phyloP scores from a whole-genome alignment of 1,140 invertebrate species.

The Sitodiplosis mosellana region DNA sequence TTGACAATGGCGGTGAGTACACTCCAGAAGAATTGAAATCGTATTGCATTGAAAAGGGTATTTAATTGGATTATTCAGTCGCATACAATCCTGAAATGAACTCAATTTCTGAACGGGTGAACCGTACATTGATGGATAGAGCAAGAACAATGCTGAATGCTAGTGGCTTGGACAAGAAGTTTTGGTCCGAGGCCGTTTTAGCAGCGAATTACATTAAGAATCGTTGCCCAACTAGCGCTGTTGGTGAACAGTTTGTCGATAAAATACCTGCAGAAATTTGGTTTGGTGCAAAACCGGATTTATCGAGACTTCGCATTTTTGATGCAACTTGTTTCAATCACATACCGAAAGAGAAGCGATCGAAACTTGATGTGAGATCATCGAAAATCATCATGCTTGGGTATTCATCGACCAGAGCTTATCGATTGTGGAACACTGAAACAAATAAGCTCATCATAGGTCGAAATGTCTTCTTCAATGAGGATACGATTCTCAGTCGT shows the following conservation, averaged over 20 bases:
- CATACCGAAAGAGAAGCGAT: background rate
- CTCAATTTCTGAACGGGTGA: constrained; percentile 29
- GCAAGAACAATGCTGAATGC: constrained; percentile 21
- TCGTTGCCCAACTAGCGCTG: background rate
- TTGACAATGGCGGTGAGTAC: constrained; percentile 5
- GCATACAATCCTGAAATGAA: constrained; percentile 30
- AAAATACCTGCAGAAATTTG: constrained; percentile 2
- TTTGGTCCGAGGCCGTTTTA: constrained; percentile 24
- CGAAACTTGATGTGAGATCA: background rate
- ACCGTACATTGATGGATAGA: constrained; percentile 26
- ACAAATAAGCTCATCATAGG: constrained; percentile 10
- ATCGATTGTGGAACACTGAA: constrained; percentile 2
- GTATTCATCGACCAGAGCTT: constrained; percentile 12
- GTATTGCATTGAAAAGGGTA: constrained; percentile 25
- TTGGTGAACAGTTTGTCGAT: background rate
- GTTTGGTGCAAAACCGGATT: background rate
- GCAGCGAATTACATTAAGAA: constrained; percentile 11
- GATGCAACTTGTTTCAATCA: constrained; percentile 1
- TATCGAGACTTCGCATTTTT: background rate
- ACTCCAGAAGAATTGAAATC: constrained; percentile 15
- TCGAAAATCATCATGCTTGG: constrained; percentile 4
- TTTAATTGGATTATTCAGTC: constrained; percentile 27
- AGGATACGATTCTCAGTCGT: background rate
- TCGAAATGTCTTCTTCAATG: constrained; percentile 2
- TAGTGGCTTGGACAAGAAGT: constrained; percentile 12